Evolutionary conservation across 2,797 vertebrate genomes (phyloP).

Genomic region (Oreonectes daqikongensis): DNA sequence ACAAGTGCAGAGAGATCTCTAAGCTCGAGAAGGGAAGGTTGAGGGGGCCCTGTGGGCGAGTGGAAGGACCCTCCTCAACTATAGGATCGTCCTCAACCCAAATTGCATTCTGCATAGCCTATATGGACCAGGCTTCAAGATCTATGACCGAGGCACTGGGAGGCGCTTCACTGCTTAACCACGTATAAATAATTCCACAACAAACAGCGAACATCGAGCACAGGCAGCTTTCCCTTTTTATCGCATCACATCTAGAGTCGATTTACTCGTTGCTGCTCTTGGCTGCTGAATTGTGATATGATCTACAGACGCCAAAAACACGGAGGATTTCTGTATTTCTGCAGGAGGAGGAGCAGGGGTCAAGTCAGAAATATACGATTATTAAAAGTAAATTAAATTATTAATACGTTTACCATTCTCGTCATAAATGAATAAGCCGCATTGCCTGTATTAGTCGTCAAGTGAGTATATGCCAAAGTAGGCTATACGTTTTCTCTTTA

Average conservation of each 20-base stretch:
- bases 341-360: not conserved
- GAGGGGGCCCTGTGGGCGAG: conserved; percentile 56
- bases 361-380: not conserved
- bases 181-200: conserved; percentile 66
- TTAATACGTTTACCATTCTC: not conserved
- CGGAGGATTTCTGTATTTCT: conserved; percentile 26
- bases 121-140: conserved; percentile 57
- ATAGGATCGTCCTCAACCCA: conserved; percentile 58
- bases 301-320: conserved; percentile 27
- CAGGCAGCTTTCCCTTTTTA: conserved; percentile 40
- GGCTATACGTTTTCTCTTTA: conserved; percentile 63
- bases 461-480: conserved; percentile 64
- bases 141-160: conserved; percentile 65
- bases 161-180: conserved; percentile 73
- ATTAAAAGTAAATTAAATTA: too few relatives aligned
- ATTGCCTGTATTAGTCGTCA: conserved; percentile 33
- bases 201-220: conserved; percentile 40
- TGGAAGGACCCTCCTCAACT: conserved; percentile 61
- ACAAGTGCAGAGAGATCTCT: conserved; percentile 1
- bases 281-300: not conserved
- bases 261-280: conserved; percentile 16
- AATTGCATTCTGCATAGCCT: conserved; percentile 69
- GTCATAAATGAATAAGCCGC: too few relatives aligned
- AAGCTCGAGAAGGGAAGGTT: conserved; percentile 8
- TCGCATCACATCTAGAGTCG: not conserved